Evolutionary conservation across 2,888 invertebrate species (phyloP).

Genomic region (Meliscaeva auricollis): DNA sequence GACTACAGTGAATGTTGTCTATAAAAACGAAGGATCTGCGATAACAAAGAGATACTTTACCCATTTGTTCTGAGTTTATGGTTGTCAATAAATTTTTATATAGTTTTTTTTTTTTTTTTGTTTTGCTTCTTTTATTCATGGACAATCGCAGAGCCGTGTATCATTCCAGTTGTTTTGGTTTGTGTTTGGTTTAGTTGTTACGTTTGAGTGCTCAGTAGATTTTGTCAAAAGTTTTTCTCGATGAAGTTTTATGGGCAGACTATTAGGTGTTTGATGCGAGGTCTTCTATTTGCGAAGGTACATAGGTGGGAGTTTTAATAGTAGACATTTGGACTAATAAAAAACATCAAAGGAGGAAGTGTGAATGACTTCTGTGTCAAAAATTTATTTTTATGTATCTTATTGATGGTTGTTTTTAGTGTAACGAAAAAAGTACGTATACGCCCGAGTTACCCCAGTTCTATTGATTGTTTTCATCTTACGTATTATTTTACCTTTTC

Average conservation of each 20-base stretch:
- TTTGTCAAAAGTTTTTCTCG: not conserved
- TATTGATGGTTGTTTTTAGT: not conserved
- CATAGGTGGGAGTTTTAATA: not conserved
- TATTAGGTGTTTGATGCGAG: conserved; percentile 18
- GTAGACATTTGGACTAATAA: conserved; percentile 10
- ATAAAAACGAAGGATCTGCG: conserved; percentile 35
- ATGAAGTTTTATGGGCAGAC: conserved; percentile 16
- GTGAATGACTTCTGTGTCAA: not conserved
- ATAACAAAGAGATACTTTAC: conserved; percentile 24
- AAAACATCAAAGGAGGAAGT: not conserved
- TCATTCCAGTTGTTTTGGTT: not conserved
- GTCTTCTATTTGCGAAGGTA: not conserved
- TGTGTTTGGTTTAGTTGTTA: conserved; percentile 5
- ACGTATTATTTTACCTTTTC: not conserved
- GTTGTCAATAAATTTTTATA: conserved; percentile 28
- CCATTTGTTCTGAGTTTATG: conserved; percentile 27
- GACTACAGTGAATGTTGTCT: conserved; percentile 21
- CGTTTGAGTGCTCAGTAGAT: not conserved
- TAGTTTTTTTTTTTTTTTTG: not conserved
- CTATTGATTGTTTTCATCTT: not conserved
- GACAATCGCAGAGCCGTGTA: not conserved
- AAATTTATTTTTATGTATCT: not conserved
- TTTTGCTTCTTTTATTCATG: not conserved
- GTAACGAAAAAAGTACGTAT: not conserved
- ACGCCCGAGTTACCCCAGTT: not conserved